These are phyloP conservation scores for Malurus cyaneus DNA, from an alignment of 2,113 vertebrate species.

Conservation along the genomic window DNA sequence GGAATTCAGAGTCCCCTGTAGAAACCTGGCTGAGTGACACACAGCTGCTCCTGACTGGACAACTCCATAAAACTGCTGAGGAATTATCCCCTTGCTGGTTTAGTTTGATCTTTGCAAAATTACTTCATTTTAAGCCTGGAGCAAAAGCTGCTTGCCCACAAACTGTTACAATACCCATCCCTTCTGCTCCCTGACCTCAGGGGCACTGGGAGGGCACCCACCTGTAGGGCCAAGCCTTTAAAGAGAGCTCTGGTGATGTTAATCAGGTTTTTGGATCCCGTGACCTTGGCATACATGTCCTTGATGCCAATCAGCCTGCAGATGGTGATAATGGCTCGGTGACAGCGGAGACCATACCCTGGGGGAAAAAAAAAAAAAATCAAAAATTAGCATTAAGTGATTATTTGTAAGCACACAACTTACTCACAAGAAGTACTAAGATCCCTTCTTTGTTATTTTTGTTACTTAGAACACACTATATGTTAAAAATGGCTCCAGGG, in stretches of 20 bases:
- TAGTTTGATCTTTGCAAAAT: background rate
- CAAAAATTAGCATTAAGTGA: background rate
- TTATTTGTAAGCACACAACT: background rate
- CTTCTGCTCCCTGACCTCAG: background rate
- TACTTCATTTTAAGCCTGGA: background rate
- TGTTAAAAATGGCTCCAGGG: background rate
- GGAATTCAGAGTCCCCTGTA: background rate
- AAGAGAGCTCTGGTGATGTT: conserved; percentile 91
- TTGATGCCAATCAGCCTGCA: conserved; percentile 91
- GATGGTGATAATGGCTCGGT: conserved; percentile 91
- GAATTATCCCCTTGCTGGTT: background rate
- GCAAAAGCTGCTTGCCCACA: background rate
- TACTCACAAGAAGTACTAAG: background rate
- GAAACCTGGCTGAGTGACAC: background rate
- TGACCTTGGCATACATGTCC: conserved; percentile 92
- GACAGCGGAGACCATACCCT: conserved; percentile 94
- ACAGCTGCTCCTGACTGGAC: background rate
- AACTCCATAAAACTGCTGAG: background rate
- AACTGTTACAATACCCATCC: background rate
- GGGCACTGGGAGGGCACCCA: conserved; percentile 9
- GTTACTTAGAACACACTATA: background rate
- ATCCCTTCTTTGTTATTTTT: background rate
- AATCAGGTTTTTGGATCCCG: conserved; percentile 86
- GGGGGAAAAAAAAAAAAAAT: background rate
- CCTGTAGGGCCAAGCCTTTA: conserved; percentile 83